Conservation (phyloP, 1,140 invertebrate genomes). For the Diorhabda elongata region DNA sequence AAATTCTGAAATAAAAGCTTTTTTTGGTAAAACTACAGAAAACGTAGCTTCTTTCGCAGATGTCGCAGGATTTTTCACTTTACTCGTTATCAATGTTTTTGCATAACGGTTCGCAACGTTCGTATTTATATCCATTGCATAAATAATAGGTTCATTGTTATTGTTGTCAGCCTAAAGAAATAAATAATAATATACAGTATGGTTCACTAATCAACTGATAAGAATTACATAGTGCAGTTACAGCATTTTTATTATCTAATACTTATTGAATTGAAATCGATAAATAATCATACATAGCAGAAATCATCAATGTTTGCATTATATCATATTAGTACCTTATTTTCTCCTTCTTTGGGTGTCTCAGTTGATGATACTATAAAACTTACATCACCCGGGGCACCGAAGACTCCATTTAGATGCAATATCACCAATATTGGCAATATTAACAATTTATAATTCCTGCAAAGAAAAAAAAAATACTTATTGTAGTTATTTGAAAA, state of each 20-base stretch:
- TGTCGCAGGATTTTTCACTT: conserved; percentile 53
- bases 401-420: background rate
- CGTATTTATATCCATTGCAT: conserved; percentile 52
- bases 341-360: background rate
- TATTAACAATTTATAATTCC: background rate
- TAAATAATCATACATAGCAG: no score
- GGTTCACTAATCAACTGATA: no score
- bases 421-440: background rate
- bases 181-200: no score
- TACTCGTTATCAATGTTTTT: conserved; percentile 54
- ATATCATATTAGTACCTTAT: no score
- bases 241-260: no score
- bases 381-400: background rate
- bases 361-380: background rate
- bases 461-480: background rate
- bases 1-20: conserved; percentile 61
- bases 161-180: no score
- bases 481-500: background rate
- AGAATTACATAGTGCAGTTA: no score
- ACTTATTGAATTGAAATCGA: no score
- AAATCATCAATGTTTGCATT: no score
- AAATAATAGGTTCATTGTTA: conserved; percentile 32
- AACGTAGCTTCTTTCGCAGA: conserved; percentile 55
- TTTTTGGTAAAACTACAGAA: conserved; percentile 58
- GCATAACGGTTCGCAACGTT: conserved; percentile 56